Evolutionary conservation across 2,888 invertebrate genomes (phyloP), one percentile per base, ranked within the genome.

Genomic region (Callyntrura sp.): DNA sequence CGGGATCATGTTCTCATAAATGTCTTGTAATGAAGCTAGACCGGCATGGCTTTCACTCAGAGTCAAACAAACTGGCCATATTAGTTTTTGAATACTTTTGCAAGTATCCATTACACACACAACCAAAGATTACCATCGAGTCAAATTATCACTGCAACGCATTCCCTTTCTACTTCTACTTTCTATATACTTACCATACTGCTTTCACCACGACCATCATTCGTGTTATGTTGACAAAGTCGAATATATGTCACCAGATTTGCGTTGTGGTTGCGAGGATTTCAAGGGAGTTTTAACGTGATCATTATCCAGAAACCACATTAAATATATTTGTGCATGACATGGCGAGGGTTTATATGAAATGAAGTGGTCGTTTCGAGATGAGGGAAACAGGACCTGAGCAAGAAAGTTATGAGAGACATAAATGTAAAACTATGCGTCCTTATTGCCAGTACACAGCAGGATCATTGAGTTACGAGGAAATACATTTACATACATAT

Each of bases 361-460:
- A 14, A 4, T 14, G n/a, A 55, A 55, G 17, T 55, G n/a, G 55
- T 55, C 17, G 14, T 55, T 55, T 14, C 8, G 55, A 3, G 55
- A 55, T 2, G 1, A 55, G 17, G 8, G 17, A 55, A 55, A 55
- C 55, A 2, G 35, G 35, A 35, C 35, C 35, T 8, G 51, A 62
- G 23, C n/a, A 23, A 23, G n/a, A 23, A 62, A 62, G 20, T 17
- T 55, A 55, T 55, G 55, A n/a, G 4, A 4, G n/a, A n/a, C n/a
- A 55, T n/a, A 55, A 60, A 23, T 3, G 60, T 23, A 68, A 68
- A 68, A 68, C 68, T 68, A n/a, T 28, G 9, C 23, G 8, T 76
- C 12, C 12, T 76, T 76, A 76, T 76, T 76, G 76, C 76, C 76
- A 76, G 12, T 76, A 76, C 76, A 76, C 48, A 48, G 48, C 76